Evolutionary conservation across 2,113 vertebrate genomes (phyloP).

Genomic region (Dolichotis patagonum): DNA sequence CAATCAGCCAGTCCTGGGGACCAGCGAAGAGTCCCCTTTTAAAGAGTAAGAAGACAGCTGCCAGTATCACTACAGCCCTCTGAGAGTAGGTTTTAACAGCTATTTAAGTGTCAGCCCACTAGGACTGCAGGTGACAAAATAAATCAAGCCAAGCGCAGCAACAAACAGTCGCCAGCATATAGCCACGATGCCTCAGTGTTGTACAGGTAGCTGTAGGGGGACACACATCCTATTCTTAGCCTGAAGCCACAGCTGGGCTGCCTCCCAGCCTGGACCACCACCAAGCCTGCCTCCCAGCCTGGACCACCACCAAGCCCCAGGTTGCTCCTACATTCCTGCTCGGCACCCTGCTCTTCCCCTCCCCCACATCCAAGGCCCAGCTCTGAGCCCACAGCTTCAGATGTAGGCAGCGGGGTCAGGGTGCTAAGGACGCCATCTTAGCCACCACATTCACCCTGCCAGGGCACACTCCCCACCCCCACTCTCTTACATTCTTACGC

Average conservation of each 20-base stretch:
- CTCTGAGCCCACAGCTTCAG: neutral
- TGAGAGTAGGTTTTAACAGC: neutral
- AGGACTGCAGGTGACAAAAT: neutral
- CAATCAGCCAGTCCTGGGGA: neutral
- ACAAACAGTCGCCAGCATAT: neutral
- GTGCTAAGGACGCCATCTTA: too few relatives aligned
- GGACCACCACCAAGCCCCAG: accelerated
- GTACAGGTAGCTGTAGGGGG: too few relatives aligned
- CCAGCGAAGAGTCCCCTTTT: neutral
- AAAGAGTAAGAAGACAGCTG: neutral
- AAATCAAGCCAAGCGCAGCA: neutral
- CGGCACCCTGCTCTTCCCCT: neutral
- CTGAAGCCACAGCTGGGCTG: neutral
- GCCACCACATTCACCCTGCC: neutral
- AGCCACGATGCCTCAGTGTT: neutral
- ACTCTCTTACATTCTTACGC: neutral
- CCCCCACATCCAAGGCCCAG: neutral
- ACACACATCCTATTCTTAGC: neutral
- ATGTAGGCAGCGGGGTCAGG: neutral
- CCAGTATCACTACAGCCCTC: neutral
- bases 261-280: neutral
- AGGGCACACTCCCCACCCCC: too few relatives aligned
- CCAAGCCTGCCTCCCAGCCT: too few relatives aligned
- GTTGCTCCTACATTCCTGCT: neutral
- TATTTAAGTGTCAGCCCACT: neutral